Evolutionary conservation across 1,140 invertebrate genomes (phyloP).

Genomic region (Microplitis demolitor): DNA sequence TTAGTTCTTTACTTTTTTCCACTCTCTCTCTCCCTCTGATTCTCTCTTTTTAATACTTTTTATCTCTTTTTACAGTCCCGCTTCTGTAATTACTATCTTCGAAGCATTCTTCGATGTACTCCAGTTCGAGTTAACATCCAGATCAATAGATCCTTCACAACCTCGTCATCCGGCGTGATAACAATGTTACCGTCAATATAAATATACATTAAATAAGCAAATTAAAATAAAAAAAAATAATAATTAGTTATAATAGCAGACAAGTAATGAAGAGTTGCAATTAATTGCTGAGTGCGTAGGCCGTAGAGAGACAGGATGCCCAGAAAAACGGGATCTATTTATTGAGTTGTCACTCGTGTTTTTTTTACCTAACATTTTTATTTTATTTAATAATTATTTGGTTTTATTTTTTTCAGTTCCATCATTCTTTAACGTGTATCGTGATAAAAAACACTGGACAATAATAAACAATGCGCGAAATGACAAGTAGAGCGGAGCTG

Average conservation of each 20-base stretch:
- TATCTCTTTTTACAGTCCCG: constrained; percentile 42
- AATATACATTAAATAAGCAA: neutral
- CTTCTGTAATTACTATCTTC: constrained; percentile 61
- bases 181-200: neutral
- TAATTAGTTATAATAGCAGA: neutral
- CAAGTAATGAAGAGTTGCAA: neutral
- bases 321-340: too few relatives aligned
- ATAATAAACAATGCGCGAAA: constrained; percentile 62
- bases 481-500: constrained; percentile 51
- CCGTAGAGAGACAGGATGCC: too few relatives aligned
- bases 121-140: constrained; percentile 37
- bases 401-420: constrained; percentile 3
- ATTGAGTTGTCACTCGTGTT: too few relatives aligned
- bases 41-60: neutral
- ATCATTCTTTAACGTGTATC: constrained; percentile 35
- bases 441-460: constrained; percentile 54
- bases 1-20: constrained; percentile 13
- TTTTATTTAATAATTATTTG: too few relatives aligned
- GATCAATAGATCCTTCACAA: constrained; percentile 18
- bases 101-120: constrained; percentile 33
- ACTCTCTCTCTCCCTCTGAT: constrained; percentile 35
- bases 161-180: neutral
- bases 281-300: neutral
- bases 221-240: too few relatives aligned
- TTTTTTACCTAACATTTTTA: too few relatives aligned